These are phyloP conservation scores for Athalia circularis DNA, from an alignment of 2,888 invertebrate species.

Conservation along the genomic window DNA sequence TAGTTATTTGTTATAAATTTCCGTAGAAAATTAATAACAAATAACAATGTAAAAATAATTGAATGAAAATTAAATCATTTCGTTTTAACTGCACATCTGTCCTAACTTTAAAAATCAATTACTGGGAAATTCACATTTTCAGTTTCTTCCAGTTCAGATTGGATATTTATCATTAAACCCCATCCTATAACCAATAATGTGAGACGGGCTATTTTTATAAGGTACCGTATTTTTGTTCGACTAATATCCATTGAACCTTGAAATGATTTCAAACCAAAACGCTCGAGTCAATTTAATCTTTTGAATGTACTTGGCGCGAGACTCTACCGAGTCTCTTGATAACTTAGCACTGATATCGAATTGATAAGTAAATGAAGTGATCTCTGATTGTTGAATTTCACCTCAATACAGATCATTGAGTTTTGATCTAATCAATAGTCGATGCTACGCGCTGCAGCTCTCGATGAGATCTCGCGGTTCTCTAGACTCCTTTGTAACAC, in stretches of 20 bases:
- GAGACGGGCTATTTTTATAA: too few species aligned
- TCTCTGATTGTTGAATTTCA: not conserved
- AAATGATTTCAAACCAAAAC: conserved; percentile 5
- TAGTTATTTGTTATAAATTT: not conserved
- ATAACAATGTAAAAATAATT: not conserved
- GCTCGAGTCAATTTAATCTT: not conserved
- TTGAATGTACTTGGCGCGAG: too few species aligned
- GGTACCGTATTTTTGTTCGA: conserved; percentile 26
- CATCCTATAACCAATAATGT: too few species aligned
- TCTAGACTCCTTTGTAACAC: too few species aligned
- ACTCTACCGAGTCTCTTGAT: too few species aligned
- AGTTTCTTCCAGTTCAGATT: too few species aligned
- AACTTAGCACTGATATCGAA: not conserved
- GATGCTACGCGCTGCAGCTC: too few species aligned
- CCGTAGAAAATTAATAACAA: not conserved
- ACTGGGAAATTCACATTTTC: too few species aligned
- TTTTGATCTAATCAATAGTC: not conserved
- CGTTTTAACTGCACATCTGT: not conserved
- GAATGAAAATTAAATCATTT: not conserved
- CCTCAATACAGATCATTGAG: not conserved
- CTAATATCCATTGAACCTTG: not conserved
- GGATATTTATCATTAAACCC: too few species aligned
- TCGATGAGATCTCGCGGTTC: too few species aligned
- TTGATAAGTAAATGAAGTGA: conserved; percentile 2
- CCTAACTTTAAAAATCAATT: not conserved